phyloP scores from a whole-genome alignment of 2,113 vertebrate genomes.

The Gallinago media region DNA sequence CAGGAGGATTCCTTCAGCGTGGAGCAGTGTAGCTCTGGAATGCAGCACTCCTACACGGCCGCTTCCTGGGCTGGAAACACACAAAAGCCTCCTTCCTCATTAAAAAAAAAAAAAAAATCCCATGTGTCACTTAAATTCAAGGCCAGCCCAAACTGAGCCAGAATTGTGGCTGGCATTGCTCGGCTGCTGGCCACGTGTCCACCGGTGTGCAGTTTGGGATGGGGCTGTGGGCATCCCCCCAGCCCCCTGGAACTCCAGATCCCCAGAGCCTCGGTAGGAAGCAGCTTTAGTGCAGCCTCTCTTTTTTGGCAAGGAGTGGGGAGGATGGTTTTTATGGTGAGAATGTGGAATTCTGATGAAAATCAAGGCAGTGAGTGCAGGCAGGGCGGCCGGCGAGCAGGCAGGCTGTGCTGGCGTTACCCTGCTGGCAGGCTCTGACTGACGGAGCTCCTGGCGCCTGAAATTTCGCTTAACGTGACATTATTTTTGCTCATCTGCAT shows the following conservation, averaged over 20 bases:
- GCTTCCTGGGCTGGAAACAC: background rate
- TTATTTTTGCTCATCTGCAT: slow-evolving; percentile 63
- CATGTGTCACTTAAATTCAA: accelerated
- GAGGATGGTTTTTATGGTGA: background rate
- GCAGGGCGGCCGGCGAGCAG: background rate
- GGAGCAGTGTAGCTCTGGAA: background rate
- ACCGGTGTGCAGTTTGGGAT: accelerated
- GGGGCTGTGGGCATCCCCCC: accelerated
- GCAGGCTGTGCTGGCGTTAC: background rate
- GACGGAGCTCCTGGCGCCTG: background rate
- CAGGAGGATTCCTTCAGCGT: background rate
- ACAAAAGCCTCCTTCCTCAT: background rate
- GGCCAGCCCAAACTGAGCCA: background rate
- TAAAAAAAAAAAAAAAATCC: accelerated
- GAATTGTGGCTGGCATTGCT: accelerated
- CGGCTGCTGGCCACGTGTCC: accelerated
- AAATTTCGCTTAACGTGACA: background rate
- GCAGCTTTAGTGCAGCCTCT: accelerated
- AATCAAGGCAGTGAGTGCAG: accelerated
- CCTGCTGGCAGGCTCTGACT: background rate
- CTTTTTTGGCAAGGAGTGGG: accelerated
- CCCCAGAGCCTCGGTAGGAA: accelerated
- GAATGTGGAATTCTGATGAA: background rate
- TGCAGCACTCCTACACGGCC: background rate
- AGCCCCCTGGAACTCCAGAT: accelerated